Conservation (phyloP, 1,140 invertebrate species). For the Pseudomyrmex dendroicus region DNA sequence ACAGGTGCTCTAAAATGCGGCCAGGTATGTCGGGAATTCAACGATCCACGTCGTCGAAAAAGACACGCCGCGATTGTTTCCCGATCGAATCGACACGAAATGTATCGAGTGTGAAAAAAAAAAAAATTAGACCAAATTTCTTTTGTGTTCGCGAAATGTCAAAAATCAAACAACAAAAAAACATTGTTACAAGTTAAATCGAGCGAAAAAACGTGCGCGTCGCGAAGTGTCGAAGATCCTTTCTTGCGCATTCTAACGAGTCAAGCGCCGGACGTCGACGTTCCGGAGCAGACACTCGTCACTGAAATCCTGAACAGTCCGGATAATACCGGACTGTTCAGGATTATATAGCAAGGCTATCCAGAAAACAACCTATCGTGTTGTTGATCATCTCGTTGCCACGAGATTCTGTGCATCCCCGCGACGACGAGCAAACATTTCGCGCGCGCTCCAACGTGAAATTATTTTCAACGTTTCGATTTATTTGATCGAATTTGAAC, state of each 20-base stretch:
- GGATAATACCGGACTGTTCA: conserved; percentile 2
- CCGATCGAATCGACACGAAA: no score
- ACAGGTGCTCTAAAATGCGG: conserved; percentile 77
- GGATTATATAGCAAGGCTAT: conserved; percentile 4
- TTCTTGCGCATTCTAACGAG: neutral
- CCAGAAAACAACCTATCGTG: conserved; percentile 4
- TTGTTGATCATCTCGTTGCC: neutral
- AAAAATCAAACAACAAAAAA: neutral
- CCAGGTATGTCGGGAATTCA: neutral
- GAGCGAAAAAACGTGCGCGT: no score
- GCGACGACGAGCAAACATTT: no score
- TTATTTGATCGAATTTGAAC: no score
- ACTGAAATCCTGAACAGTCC: conserved; percentile 21
- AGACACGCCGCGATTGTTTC: no score
- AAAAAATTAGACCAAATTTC: no score
- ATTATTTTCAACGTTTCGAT: neutral
- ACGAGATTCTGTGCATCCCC: neutral
- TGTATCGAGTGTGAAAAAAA: no score
- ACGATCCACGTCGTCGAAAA: neutral
- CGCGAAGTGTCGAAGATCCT: neutral
- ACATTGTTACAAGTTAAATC: neutral
- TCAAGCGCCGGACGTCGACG: conserved; percentile 6
- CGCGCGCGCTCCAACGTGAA: no score
- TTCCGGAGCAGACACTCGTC: neutral
- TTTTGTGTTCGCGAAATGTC: no score